phyloP scores from a whole-genome alignment of 2,113 vertebrate species.

The Urocynchramus pylzowi region DNA sequence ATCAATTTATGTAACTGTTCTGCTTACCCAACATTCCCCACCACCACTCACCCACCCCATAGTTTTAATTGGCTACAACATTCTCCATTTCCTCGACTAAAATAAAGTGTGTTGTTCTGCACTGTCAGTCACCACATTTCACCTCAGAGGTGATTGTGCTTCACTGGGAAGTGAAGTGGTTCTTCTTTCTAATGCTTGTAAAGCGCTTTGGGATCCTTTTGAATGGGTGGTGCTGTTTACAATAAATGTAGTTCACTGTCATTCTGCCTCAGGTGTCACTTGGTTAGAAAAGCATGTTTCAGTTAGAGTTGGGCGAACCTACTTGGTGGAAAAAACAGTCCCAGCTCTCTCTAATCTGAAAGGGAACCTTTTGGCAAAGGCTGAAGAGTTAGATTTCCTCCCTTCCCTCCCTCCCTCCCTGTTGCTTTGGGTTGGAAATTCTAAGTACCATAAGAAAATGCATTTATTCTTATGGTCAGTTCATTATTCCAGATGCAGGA shows the following conservation, averaged over 20 bases:
- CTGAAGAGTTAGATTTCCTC: not conserved
- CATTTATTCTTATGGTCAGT: not conserved
- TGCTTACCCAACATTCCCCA: conserved; percentile 49
- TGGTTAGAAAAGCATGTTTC: conserved; percentile 18
- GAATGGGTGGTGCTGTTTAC: conserved; percentile 22
- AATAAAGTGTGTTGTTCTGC: conserved; percentile 38
- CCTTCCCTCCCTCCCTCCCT: no score
- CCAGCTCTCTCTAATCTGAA: not conserved
- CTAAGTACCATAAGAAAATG: not conserved
- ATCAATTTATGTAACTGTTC: conserved; percentile 46
- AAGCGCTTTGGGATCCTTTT: conserved; percentile 70
- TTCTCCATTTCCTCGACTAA: conserved; percentile 62
- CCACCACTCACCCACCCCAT: conserved; percentile 60
- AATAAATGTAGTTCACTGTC: not conserved
- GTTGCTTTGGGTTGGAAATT: not conserved
- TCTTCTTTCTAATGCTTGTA: conserved; percentile 56
- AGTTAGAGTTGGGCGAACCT: conserved; percentile 65
- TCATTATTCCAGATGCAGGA: not conserved
- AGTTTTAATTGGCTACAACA: conserved; percentile 66
- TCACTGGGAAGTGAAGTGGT: conserved; percentile 48
- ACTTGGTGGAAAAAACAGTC: not conserved
- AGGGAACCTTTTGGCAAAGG: not conserved
- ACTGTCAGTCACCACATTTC: conserved; percentile 50
- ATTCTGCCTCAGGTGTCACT: not conserved
- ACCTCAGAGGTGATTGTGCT: conserved; percentile 45